Conservation (phyloP, 2,113 vertebrate species). For the Suricata suricatta region DNA sequence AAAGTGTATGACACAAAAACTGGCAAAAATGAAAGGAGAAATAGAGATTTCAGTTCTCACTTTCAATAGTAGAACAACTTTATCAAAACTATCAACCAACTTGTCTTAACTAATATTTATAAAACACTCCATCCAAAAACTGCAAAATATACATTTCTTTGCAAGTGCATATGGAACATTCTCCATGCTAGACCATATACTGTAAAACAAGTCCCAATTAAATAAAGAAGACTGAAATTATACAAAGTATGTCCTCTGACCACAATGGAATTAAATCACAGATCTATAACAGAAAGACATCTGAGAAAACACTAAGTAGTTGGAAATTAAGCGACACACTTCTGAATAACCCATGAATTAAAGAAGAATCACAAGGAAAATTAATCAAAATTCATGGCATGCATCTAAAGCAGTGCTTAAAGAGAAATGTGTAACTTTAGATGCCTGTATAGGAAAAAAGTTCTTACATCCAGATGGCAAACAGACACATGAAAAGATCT, state of each 20-base stretch:
- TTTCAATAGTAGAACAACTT: conserved; percentile 6
- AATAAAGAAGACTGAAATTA: not conserved
- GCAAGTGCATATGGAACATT: not conserved
- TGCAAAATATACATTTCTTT: not conserved
- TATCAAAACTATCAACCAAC: not conserved
- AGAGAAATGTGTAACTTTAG: not conserved
- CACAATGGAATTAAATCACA: not conserved
- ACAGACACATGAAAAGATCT: too few species aligned
- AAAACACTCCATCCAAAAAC: not conserved
- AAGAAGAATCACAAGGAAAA: not conserved
- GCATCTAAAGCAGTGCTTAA: not conserved
- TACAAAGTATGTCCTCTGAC: not conserved
- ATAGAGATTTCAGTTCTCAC: not conserved
- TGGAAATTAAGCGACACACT: not conserved
- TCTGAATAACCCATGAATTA: not conserved
- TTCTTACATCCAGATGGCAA: too few species aligned
- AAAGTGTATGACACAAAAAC: not conserved
- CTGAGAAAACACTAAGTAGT: not conserved
- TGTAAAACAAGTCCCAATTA: conserved; percentile 35
- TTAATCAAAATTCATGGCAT: not conserved
- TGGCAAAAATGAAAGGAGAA: not conserved
- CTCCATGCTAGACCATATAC: not conserved
- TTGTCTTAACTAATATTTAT: not conserved
- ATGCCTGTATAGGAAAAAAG: not conserved
- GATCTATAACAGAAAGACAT: not conserved